Evolutionary conservation across 1,140 invertebrate genomes (phyloP).

Genomic region (Drosophila arawakana): DNA sequence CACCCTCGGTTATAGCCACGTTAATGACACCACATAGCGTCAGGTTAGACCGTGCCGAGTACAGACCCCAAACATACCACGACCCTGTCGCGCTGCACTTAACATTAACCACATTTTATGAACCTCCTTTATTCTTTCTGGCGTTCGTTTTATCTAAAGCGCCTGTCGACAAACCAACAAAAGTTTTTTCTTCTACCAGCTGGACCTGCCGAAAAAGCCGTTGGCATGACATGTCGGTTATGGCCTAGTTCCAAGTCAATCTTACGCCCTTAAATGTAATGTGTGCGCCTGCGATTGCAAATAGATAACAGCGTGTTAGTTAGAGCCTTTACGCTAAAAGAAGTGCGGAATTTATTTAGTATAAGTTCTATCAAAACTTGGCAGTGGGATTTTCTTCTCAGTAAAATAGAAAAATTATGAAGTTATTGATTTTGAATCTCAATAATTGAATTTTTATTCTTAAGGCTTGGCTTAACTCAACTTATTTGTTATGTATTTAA

Average conservation of each 20-base stretch:
- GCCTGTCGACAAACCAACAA: slow-evolving; percentile 7
- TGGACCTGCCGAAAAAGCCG: slow-evolving; percentile 1
- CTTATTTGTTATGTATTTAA: no score
- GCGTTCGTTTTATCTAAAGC: slow-evolving; percentile 22
- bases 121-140: slow-evolving; percentile 19
- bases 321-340: background rate
- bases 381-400: no score
- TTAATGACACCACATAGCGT: slow-evolving; percentile 69
- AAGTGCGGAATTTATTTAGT: background rate
- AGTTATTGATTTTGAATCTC: background rate
- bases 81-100: slow-evolving; percentile 59
- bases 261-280: slow-evolving; percentile 29
- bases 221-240: slow-evolving; percentile 9
- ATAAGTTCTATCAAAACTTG: no score
- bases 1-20: slow-evolving; percentile 27
- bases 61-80: slow-evolving; percentile 45
- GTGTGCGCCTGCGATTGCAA: background rate
- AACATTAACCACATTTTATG: slow-evolving; percentile 66
- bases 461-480: no score
- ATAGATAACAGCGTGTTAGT: slow-evolving; percentile 1
- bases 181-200: slow-evolving; percentile 13
- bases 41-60: slow-evolving; percentile 19
- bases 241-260: slow-evolving; percentile 20
- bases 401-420: no score
- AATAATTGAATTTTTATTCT: no score